These are phyloP conservation scores for Stenichneumon culpator DNA, from an alignment of 2,888 invertebrate genomes.

Conservation along the genomic window DNA sequence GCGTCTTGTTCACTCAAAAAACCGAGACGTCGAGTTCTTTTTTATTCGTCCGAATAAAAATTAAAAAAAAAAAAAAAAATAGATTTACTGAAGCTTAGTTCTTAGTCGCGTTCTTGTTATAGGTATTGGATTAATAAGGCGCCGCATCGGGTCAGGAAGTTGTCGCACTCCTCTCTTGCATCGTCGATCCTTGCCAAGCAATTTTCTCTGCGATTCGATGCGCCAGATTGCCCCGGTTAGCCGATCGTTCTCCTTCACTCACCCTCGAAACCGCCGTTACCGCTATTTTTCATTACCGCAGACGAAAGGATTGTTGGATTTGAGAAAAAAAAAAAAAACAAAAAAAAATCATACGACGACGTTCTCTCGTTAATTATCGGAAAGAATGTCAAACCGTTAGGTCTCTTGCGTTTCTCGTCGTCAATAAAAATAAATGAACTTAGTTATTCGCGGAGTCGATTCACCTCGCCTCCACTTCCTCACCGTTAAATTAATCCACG, in stretches of 20 bases:
- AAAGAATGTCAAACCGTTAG: background rate
- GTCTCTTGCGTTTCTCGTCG: slow-evolving; percentile 73
- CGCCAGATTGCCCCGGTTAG: slow-evolving; percentile 13
- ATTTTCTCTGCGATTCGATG: slow-evolving; percentile 16
- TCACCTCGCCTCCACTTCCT: slow-evolving; percentile 75
- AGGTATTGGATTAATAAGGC: background rate
- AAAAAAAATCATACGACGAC: background rate
- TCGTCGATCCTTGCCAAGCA: slow-evolving; percentile 36
- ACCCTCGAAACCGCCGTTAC: slow-evolving; percentile 13
- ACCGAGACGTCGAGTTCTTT: background rate
- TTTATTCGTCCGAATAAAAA: background rate
- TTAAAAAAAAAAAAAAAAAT: background rate
- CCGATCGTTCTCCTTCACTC: slow-evolving; percentile 22
- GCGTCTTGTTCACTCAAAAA: background rate
- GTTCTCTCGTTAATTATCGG: slow-evolving; percentile 12
- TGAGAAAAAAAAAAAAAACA: slow-evolving; percentile 14
- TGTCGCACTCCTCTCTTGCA: slow-evolving; percentile 49
- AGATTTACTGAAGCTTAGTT: background rate
- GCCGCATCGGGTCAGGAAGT: background rate
- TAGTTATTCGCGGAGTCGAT: slow-evolving; percentile 77
- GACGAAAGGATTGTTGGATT: background rate
- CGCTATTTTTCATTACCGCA: slow-evolving; percentile 7
- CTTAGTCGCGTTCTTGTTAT: background rate
- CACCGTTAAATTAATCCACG: slow-evolving; percentile 60
- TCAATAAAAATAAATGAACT: slow-evolving; percentile 21